Conservation (phyloP, 2,113 vertebrate genomes). For the Odocoileus virginianus region DNA sequence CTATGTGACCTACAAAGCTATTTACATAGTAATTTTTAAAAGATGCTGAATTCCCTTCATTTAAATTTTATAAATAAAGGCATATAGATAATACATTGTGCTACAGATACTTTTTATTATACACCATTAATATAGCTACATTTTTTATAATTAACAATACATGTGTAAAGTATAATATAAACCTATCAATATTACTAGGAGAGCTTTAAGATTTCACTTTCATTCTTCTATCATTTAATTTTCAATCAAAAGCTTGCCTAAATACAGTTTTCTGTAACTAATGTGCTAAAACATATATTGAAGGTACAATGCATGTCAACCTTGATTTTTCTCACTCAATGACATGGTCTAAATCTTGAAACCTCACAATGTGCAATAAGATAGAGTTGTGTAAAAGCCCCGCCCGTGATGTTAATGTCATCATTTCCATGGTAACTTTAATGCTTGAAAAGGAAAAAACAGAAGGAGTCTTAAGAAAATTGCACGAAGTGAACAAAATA, state of each 20-base stretch:
- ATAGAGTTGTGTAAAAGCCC: constrained; percentile 4
- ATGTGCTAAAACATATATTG: constrained; percentile 40
- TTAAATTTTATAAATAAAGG: neutral
- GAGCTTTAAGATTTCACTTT: neutral
- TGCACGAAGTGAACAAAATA: constrained; percentile 73
- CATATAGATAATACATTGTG: neutral
- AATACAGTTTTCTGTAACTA: constrained; percentile 13
- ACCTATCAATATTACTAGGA: neutral
- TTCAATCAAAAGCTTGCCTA: constrained; percentile 35
- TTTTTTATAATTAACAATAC: neutral
- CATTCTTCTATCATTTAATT: constrained; percentile 24
- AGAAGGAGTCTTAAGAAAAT: constrained; percentile 69
- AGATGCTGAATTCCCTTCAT: neutral
- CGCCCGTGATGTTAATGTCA: constrained; percentile 23
- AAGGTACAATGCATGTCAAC: constrained; percentile 7
- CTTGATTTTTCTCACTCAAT: constrained; percentile 51
- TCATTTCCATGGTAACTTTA: constrained; percentile 72
- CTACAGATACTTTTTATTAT: neutral
- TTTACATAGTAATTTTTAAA: neutral
- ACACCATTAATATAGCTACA: neutral
- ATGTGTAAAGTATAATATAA: neutral
- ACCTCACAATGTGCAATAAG: constrained; percentile 14
- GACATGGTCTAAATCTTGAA: constrained; percentile 58
- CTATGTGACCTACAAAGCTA: neutral
- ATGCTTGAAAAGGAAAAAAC: constrained; percentile 55